Percentiles rank a stretch among this genome's conserved stretches.
Evolutionary conservation across 2,113 vertebrate genomes (phyloP).

Genomic region (Sigmodon hispidus): DNA sequence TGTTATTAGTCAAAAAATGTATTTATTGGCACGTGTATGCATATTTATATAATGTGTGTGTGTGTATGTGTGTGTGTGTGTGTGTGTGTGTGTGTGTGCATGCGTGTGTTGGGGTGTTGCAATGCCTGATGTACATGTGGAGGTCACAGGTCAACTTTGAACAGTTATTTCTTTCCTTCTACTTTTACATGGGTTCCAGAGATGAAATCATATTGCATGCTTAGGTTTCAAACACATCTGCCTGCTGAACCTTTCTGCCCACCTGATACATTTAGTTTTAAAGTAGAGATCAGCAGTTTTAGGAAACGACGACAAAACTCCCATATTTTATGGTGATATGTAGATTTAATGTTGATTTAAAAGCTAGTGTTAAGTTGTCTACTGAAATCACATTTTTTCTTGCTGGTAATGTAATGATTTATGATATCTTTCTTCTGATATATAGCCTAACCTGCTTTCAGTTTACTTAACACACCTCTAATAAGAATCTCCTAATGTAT

Average conservation of each 20-base stretch:
- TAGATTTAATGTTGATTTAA: not conserved
- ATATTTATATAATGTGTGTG: not conserved
- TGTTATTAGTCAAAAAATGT: not conserved
- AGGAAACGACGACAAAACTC: too few species aligned
- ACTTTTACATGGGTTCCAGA: not conserved
- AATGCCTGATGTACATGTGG: too few species aligned
- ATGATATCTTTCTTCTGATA: constrained; percentile 58
- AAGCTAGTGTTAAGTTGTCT: constrained; percentile 11
- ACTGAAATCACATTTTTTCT: constrained; percentile 48
- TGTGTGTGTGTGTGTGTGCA: not conserved
- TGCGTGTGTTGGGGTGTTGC: not conserved
- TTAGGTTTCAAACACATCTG: not conserved
- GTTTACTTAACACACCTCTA: constrained; percentile 14
- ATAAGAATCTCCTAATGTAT: constrained; percentile 43
- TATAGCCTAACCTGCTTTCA: constrained; percentile 11
- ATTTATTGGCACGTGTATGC: not conserved
- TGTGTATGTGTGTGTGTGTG: not conserved
- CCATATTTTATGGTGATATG: not conserved
- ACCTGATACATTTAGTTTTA: not conserved
- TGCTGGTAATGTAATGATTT: constrained; percentile 20
- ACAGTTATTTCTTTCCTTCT: not conserved
- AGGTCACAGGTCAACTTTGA: not conserved
- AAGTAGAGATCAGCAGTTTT: not conserved
- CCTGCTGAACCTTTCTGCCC: too few species aligned
- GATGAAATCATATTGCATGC: not conserved